Conservation (phyloP, 2,113 vertebrate species). For the Colossoma macropomum region DNA sequence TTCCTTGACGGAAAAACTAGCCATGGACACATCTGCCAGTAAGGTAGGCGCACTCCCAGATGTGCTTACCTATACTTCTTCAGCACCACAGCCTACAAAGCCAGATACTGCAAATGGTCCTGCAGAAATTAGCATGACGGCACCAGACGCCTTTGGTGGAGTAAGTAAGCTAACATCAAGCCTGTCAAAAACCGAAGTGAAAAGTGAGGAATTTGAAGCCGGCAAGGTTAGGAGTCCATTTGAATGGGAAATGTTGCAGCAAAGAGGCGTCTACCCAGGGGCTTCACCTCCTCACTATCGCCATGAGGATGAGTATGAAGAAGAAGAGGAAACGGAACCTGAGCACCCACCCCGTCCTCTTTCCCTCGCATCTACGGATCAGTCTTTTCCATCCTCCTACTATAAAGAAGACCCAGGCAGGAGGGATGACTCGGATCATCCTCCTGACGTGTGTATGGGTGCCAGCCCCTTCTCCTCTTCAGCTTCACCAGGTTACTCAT, state of each 20-base stretch:
- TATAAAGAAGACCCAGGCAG: constrained; percentile 69
- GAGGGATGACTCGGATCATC: constrained; percentile 71
- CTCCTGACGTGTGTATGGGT: constrained; percentile 69
- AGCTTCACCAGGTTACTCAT: constrained; percentile 77
- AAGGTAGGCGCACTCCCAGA: constrained; percentile 67
- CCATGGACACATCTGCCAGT: constrained; percentile 44
- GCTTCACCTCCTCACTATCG: constrained; percentile 78
- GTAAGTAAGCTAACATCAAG: constrained; percentile 57
- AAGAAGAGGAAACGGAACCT: constrained; percentile 78
- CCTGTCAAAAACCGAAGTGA: constrained; percentile 62
- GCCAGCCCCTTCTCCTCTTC: constrained; percentile 72
- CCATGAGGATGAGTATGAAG: constrained; percentile 78
- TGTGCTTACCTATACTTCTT: constrained; percentile 70
- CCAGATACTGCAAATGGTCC: constrained; percentile 82
- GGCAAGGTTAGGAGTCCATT: constrained; percentile 68
- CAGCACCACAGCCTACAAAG: constrained; percentile 62
- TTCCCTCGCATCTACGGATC: constrained; percentile 82
- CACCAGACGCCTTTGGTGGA: constrained; percentile 57
- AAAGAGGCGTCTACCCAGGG: constrained; percentile 73
- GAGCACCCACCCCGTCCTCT: constrained; percentile 83
- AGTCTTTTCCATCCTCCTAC: constrained; percentile 76
- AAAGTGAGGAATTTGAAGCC: constrained; percentile 66
- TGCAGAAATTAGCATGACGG: constrained; percentile 79
- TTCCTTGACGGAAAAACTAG: constrained; percentile 63
- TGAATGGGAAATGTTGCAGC: constrained; percentile 75